Conservation (phyloP, 2,888 invertebrate species). For the Belgica antarctica region DNA sequence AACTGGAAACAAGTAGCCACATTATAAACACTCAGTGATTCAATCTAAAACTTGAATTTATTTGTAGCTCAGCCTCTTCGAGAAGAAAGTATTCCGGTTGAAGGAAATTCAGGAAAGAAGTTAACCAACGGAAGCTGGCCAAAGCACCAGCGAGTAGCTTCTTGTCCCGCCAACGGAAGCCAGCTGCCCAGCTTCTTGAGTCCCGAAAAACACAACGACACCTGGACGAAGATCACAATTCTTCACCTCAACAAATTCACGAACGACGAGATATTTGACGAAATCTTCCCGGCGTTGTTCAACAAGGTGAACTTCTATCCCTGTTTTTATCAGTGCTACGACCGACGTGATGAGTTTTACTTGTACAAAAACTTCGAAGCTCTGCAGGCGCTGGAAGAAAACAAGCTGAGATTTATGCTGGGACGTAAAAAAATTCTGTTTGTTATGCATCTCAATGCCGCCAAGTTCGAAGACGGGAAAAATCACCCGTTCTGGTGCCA, state of each 20-base stretch:
- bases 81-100: too few relatives aligned
- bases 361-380: slow-evolving; percentile 23
- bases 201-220: too few relatives aligned
- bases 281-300: not conserved
- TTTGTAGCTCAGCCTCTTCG: too few relatives aligned
- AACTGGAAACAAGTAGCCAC: too few relatives aligned
- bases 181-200: too few relatives aligned
- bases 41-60: too few relatives aligned
- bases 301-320: not conserved
- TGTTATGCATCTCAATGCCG: not conserved
- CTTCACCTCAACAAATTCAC: not conserved
- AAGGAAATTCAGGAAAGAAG: too few relatives aligned
- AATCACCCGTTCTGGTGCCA: not conserved
- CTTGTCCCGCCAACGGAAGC: too few relatives aligned
- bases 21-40: too few relatives aligned
- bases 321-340: slow-evolving; percentile 12
- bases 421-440: not conserved
- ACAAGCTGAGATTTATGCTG: not conserved
- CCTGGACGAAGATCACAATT: not conserved
- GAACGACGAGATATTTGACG: not conserved
- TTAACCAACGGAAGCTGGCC: too few relatives aligned
- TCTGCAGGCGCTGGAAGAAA: not conserved
- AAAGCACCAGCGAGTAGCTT: too few relatives aligned
- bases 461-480: not conserved
- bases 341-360: slow-evolving; percentile 16